These are phyloP conservation scores for Notocelia uddmanniana DNA, from an alignment of 2,888 invertebrate genomes.

Conservation along the genomic window DNA sequence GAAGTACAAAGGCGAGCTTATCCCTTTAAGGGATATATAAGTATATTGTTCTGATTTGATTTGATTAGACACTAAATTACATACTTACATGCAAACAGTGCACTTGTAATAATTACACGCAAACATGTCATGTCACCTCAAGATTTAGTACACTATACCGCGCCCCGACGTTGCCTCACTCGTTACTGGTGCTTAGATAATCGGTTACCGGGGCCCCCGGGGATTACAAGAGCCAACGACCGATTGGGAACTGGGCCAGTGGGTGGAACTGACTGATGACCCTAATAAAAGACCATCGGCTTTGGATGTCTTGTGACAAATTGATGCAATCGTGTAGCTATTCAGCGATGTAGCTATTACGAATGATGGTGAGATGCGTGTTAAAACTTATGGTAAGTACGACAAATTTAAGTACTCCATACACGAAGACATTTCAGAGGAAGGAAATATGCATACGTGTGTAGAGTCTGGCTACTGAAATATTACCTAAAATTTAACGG, in stretches of 20 bases:
- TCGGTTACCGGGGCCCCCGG: slow-evolving; percentile 37
- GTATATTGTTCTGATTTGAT: no score
- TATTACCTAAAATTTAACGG: no score
- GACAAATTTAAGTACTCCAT: background rate
- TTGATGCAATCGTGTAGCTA: background rate
- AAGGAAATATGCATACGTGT: no score
- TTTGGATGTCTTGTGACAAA: slow-evolving; percentile 11
- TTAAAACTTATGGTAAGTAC: background rate
- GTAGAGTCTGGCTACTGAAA: no score
- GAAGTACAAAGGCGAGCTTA: no score
- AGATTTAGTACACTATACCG: background rate
- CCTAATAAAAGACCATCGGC: slow-evolving; percentile 7
- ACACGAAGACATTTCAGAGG: no score
- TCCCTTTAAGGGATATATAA: no score
- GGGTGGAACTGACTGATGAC: slow-evolving; percentile 18
- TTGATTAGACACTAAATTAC: no score
- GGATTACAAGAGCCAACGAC: slow-evolving; percentile 11
- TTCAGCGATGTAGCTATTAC: background rate
- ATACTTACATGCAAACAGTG: no score
- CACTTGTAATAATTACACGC: slow-evolving; percentile 13
- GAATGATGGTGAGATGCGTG: background rate
- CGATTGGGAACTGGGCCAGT: slow-evolving; percentile 34
- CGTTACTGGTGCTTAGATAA: slow-evolving; percentile 36
- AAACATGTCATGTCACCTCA: slow-evolving; percentile 15
- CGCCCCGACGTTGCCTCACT: slow-evolving; percentile 32